Evolutionary conservation across 2,797 vertebrate species (phyloP).

Genomic region (Jordanella pulchra): DNA sequence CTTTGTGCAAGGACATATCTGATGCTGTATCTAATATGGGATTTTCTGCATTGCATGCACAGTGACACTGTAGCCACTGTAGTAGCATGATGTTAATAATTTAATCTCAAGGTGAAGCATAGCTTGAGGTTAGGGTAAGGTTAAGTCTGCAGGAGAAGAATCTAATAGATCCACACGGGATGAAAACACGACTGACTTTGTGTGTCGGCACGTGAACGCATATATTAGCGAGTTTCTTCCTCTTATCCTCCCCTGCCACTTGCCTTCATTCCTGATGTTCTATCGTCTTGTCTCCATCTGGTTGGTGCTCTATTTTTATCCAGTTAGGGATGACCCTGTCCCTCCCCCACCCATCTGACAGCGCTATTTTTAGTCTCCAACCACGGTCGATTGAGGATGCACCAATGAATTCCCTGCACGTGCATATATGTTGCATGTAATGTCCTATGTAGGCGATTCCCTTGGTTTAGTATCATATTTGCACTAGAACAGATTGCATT

Average conservation of each 20-base stretch:
- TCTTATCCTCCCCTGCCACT: conserved; percentile 25
- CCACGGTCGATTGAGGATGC: conserved; percentile 36
- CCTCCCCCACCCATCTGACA: conserved; percentile 47
- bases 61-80: not conserved
- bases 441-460: not conserved
- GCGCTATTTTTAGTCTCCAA: conserved; percentile 73
- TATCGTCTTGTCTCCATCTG: conserved; percentile 58
- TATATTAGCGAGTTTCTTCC: conserved; percentile 29
- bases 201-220: conserved; percentile 46
- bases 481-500: not conserved
- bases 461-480: not conserved
- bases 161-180: not conserved
- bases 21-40: not conserved
- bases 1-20: not conserved
- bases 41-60: not conserved
- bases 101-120: not conserved
- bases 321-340: conserved; percentile 62
- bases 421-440: conserved; percentile 13
- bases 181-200: not conserved
- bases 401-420: conserved; percentile 22
- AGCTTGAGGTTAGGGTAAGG: not conserved
- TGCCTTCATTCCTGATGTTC: conserved; percentile 52
- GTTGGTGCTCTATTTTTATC: conserved; percentile 73
- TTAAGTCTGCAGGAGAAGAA: not conserved
- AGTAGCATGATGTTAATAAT: not conserved